phyloP scores from a whole-genome alignment of 1,140 invertebrate genomes.

The Bombyx mandarina region DNA sequence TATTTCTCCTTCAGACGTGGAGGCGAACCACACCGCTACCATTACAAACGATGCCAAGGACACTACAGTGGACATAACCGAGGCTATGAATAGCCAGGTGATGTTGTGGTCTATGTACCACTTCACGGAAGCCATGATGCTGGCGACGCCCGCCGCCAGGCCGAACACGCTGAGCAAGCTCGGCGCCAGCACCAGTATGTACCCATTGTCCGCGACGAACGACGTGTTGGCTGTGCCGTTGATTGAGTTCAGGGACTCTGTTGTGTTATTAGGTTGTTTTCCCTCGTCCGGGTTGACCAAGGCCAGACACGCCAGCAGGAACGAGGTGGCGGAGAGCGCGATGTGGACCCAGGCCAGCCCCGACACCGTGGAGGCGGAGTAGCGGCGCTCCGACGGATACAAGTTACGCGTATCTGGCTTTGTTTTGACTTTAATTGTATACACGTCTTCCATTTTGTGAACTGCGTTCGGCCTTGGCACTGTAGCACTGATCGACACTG shows the following conservation, averaged over 20 bases:
- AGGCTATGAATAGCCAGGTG: slow-evolving; percentile 72
- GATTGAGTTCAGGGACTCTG: background rate
- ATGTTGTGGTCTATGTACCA: slow-evolving; percentile 80
- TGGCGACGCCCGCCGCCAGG: slow-evolving; percentile 68
- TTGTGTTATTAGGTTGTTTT: slow-evolving; percentile 9
- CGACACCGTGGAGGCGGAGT: slow-evolving; percentile 77
- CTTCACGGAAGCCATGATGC: slow-evolving; percentile 73
- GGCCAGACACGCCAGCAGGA: slow-evolving; percentile 70
- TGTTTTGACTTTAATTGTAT: slow-evolving; percentile 76
- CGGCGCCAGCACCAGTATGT: slow-evolving; percentile 54
- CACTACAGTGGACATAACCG: slow-evolving; percentile 61
- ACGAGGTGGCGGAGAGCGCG: slow-evolving; percentile 66
- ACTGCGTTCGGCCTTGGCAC: background rate
- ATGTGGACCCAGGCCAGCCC: slow-evolving; percentile 75
- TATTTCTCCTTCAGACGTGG: slow-evolving; percentile 37
- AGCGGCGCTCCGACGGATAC: slow-evolving; percentile 76
- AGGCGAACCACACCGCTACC: slow-evolving; percentile 49
- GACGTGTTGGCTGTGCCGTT: background rate
- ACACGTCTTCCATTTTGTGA: slow-evolving; percentile 75
- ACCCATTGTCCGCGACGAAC: slow-evolving; percentile 17
- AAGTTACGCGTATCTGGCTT: slow-evolving; percentile 72
- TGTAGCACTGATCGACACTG: background rate
- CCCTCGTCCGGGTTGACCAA: slow-evolving; percentile 50
- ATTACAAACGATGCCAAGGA: slow-evolving; percentile 51
- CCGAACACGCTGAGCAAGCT: slow-evolving; percentile 67